Base-by-base conservation (phyloP, 2,888 invertebrate genomes). In the Darwinula stevensoni region DNA sequence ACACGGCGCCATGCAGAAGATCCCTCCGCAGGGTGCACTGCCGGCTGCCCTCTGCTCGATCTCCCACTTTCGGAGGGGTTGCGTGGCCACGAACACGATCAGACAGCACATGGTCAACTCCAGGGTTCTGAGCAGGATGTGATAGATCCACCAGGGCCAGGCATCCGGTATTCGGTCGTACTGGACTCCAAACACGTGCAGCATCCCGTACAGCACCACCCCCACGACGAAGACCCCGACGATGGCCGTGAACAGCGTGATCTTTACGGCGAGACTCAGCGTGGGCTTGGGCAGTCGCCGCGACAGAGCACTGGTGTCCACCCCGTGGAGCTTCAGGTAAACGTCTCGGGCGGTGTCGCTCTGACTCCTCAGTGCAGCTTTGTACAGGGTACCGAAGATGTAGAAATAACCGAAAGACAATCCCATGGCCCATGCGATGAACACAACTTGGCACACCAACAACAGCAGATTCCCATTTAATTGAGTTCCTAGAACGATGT, bases 61-160 rank as follows among this genome's bases (percentile, higher is more conserved):
- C n/a, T n/a, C n/a, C n/a, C n/a, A n/a, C n/a, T n/a, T n/a, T n/a
- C n/a, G n/a, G n/a, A n/a, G 43, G 5, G 51, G 52, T 34, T 72
- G 56, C 32, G 78, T 75, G 30, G 76, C 74, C 6, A 84, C 78
- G 63, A 78, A 82, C 1, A 73, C 72, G 47, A 80, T 59, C 33
- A 78, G 58, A 3, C 71, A 68, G 41, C 82, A 74, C 44, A 84
- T 72, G n/a, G 70, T 65, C 29, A 84, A 65, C 52, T 86, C 86
- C 32, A 80, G 62, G 4, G 80, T 57, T 16, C 84, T 62, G 32
- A 80, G 62, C 1, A 72, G 70, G 45, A 78, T 68, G 46, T 84
- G 78, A 54, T 75, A 82, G 14, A 74, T 71, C 78, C 80, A 84
- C 58, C 82, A 71, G 3, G 80, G 59, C 86, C 86, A 86, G 1